Conservation (phyloP, 2,113 vertebrate genomes). For the Rhodinocichla rosea region DNA sequence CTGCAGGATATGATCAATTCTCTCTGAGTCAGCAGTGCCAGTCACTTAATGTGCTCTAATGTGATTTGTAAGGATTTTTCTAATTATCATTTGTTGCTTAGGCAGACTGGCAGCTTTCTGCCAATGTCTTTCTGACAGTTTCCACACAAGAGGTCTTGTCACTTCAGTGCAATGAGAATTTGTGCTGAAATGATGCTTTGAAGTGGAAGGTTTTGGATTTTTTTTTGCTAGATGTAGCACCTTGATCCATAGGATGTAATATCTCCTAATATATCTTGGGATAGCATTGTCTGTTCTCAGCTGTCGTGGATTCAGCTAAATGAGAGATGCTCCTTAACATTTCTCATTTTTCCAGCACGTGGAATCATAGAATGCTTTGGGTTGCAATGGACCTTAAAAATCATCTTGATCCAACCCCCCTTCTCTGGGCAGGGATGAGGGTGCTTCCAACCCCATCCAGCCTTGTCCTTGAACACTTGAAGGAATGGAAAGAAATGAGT, state of each 20-base stretch:
- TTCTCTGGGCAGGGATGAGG: neutral
- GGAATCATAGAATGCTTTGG: neutral
- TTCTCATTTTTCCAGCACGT: neutral
- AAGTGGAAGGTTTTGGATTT: neutral
- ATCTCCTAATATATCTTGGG: neutral
- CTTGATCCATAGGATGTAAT: neutral
- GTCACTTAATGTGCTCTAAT: neutral
- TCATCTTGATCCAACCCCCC: neutral
- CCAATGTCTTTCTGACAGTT: neutral
- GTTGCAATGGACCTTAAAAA: neutral
- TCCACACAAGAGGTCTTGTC: neutral
- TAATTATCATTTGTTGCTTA: neutral
- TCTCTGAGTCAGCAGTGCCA: neutral
- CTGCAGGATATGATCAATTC: neutral
- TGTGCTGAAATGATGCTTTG: neutral
- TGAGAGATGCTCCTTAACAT: neutral
- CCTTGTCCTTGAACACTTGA: neutral
- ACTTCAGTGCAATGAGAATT: neutral
- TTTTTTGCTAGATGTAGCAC: neutral
- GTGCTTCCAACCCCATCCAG: neutral
- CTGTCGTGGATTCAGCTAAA: neutral
- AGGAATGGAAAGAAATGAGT: neutral
- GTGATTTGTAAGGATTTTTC: neutral
- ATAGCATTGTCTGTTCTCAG: neutral
- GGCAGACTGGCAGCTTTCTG: neutral